Base-by-base conservation (phyloP, 2,797 vertebrate genomes). In the Sebastes melanostomus region DNA sequence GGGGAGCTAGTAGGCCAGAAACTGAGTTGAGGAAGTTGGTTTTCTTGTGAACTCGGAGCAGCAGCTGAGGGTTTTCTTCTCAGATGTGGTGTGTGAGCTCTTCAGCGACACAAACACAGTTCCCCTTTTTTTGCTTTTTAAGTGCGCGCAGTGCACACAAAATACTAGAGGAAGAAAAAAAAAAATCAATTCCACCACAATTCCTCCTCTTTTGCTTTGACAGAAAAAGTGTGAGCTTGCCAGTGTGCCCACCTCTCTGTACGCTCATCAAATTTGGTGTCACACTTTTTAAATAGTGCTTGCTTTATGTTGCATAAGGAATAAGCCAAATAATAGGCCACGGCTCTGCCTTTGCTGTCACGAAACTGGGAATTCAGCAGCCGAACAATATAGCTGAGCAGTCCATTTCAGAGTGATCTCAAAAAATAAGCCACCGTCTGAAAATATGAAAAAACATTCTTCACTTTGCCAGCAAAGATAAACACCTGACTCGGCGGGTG, bases 1-100 rank as follows among this genome's bases (percentile, higher is more conserved):
- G 95, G 93, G 95, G 94, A 56, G 95, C 94, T 95, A 89, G 91
- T 87, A 72, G 85, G 92, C 92, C 88, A 91, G 85, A 90, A 92
- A 94, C 86, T 24, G 83, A 81, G 66, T 68, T 24, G 9, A 13
- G 32, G 30, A 77, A 82, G 71, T 81, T 81, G 27, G 25, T 60
- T 77, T 27, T 58, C n/a, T 68, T 29, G 8, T 82, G 75, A 85
- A 84, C 68, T 77, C 36, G 3, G 32, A 87, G 75, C 68, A 84
- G 72, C 42, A 77, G 74, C 76, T 80, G 63, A 72, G 65, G 56
- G n/a, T 74, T 83, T 66, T 87, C 62, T 90, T 36, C 71, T 86
- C 70, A 76, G 66, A 82, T 90, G 63, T 82, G 74, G 52, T 65
- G 62, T 58, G 58, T 71, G 61, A 86, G 72, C 76, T 87, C 70